Percentiles rank a stretch among this genome's conserved stretches.
These are phyloP conservation scores for Troides aeacus DNA, from an alignment of 2,888 invertebrate genomes.

Conservation along the genomic window DNA sequence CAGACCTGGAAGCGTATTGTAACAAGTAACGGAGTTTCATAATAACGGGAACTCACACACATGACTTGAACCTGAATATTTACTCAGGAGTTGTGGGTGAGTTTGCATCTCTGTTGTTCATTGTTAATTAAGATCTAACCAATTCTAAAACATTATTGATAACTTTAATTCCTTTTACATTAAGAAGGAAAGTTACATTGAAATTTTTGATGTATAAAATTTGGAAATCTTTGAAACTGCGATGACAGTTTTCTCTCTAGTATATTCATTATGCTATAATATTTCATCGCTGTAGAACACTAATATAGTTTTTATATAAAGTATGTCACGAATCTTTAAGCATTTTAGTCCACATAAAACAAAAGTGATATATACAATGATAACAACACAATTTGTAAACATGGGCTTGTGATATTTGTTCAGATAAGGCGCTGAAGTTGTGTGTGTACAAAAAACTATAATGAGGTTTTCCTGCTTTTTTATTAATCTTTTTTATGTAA, in stretches of 20 bases:
- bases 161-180: too few relatives aligned
- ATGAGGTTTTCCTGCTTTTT: background rate
- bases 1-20: constrained; percentile 3
- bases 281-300: too few relatives aligned
- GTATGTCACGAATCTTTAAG: background rate
- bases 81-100: background rate
- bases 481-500: too few relatives aligned
- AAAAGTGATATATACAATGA: constrained; percentile 7
- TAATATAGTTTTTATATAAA: too few relatives aligned
- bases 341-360: background rate
- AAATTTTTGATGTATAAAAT: too few relatives aligned
- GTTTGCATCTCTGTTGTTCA: background rate
- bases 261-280: too few relatives aligned
- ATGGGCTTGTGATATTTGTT: constrained; percentile 13
- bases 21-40: constrained; percentile 20
- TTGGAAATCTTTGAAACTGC: too few relatives aligned
- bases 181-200: too few relatives aligned
- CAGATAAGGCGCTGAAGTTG: constrained; percentile 13
- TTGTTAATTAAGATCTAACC: too few relatives aligned
- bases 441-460: constrained; percentile 13
- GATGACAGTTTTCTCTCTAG: too few relatives aligned
- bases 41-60: constrained; percentile 17
- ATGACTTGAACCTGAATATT: constrained; percentile 10
- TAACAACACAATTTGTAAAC: constrained; percentile 15
- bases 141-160: too few relatives aligned